Evolutionary conservation across 2,888 invertebrate species (phyloP).

Genomic region (Prenolepis imparis): DNA sequence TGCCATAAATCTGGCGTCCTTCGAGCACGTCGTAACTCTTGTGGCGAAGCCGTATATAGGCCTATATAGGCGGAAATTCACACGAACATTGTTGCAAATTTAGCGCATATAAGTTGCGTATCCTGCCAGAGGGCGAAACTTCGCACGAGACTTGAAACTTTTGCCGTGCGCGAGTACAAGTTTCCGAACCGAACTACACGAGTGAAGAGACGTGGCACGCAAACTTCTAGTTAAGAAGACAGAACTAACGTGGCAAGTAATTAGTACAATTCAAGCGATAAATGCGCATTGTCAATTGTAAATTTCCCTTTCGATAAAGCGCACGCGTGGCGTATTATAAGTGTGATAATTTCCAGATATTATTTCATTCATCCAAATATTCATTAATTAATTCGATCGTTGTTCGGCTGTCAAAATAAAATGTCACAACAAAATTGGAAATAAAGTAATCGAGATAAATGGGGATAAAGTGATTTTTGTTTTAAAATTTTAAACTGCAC

Average conservation of each 20-base stretch:
- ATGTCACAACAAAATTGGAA: too few species aligned
- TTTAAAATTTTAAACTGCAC: background rate
- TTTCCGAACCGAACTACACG: constrained; percentile 1
- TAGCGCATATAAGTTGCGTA: constrained; percentile 53
- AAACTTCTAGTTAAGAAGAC: constrained; percentile 44
- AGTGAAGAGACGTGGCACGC: constrained; percentile 35
- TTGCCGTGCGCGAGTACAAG: constrained; percentile 23
- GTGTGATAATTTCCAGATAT: background rate
- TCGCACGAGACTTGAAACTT: constrained; percentile 41
- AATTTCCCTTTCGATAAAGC: background rate
- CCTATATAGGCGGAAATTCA: constrained; percentile 25
- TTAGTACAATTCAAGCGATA: constrained; percentile 18
- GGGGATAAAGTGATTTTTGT: background rate
- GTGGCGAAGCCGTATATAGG: constrained; percentile 27
- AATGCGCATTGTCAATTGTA: constrained; percentile 19
- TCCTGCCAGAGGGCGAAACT: background rate
- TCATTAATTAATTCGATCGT: background rate
- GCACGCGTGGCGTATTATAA: background rate
- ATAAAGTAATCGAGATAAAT: too few species aligned
- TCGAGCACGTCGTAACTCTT: constrained; percentile 42
- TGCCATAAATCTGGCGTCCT: constrained; percentile 43
- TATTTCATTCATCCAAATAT: background rate
- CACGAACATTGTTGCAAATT: constrained; percentile 59
- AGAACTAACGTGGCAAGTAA: constrained; percentile 10
- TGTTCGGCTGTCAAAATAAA: background rate